phyloP scores from a whole-genome alignment of 1,140 invertebrate species.

The Muscidifurax raptorellus region DNA sequence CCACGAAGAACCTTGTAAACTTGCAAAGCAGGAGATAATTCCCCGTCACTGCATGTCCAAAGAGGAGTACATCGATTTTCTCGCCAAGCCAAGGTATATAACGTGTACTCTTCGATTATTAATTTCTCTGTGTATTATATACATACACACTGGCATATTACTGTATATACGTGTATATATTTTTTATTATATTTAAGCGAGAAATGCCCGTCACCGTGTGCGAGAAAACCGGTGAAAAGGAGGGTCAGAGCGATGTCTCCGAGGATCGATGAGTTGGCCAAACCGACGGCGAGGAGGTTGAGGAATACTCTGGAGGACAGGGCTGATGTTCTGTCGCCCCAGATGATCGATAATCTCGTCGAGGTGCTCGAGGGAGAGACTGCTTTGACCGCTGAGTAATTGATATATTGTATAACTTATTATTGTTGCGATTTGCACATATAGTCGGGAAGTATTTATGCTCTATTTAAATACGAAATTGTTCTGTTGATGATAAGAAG shows the following conservation, averaged over 20 bases:
- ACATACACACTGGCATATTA: no score
- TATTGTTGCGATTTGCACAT: neutral
- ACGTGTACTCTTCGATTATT: neutral
- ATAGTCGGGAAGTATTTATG: neutral
- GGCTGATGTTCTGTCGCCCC: constrained; percentile 55
- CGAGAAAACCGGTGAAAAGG: constrained; percentile 48
- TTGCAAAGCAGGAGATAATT: constrained; percentile 57
- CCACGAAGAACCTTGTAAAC: constrained; percentile 57
- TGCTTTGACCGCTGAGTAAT: constrained; percentile 70
- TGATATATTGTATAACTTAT: constrained; percentile 38
- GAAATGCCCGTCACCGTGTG: constrained; percentile 58
- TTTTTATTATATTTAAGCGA: neutral
- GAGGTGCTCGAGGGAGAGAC: constrained; percentile 64
- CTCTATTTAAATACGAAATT: neutral
- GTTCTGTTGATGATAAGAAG: no score
- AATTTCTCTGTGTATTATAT: no score
- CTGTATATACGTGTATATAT: no score
- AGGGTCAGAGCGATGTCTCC: constrained; percentile 53
- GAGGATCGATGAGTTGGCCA: constrained; percentile 64
- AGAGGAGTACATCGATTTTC: constrained; percentile 61
- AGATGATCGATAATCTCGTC: constrained; percentile 65
- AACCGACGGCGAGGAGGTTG: constrained; percentile 62
- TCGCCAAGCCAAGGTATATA: constrained; percentile 62
- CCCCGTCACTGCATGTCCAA: constrained; percentile 64
- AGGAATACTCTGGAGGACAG: constrained; percentile 61